Evolutionary conservation across 2,113 vertebrate species (phyloP).

Genomic region (Pyxicephalus adspersus): DNA sequence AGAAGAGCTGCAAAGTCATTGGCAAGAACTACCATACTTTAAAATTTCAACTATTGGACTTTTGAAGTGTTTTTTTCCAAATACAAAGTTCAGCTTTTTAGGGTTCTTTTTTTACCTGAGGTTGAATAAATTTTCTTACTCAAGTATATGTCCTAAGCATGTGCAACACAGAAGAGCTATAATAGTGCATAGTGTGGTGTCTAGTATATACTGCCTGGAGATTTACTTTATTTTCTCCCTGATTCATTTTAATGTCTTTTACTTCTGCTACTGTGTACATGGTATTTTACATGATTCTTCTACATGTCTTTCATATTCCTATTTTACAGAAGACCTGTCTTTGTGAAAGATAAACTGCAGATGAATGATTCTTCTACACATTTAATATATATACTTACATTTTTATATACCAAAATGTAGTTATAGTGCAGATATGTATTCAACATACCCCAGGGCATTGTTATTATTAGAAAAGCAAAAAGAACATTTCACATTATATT

Average conservation of each 20-base stretch:
- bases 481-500: slow-evolving; percentile 40
- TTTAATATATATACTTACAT: neutral
- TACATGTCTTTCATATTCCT: neutral
- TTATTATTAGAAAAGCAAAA: slow-evolving; percentile 28
- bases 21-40: too few species aligned
- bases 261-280: neutral
- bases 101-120: too few species aligned
- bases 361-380: neutral
- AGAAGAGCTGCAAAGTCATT: too few species aligned
- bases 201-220: too few species aligned
- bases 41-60: too few species aligned
- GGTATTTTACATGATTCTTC: neutral
- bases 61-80: too few species aligned
- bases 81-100: too few species aligned
- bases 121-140: too few species aligned
- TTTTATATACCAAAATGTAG: neutral
- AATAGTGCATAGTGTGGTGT: too few species aligned
- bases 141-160: too few species aligned
- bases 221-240: too few species aligned
- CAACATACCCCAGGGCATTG: neutral
- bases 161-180: too few species aligned
- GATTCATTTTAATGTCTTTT: neutral
- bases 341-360: neutral
- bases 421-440: neutral
- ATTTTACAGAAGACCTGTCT: neutral